Conservation (phyloP, 1,140 invertebrate species). For the Dendroctonus ponderosae region DNA sequence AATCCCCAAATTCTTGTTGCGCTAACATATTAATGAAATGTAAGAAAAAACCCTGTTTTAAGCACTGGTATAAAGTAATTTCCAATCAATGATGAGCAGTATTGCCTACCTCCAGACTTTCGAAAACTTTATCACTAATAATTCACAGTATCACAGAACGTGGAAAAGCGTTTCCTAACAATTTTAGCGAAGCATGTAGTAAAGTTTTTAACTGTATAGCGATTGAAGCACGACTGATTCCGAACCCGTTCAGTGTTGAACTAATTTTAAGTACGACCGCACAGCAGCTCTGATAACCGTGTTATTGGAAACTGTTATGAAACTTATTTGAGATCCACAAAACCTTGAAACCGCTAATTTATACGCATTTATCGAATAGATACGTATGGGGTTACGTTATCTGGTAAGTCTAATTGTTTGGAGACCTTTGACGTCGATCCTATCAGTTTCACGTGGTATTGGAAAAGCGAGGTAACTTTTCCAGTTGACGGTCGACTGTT, state of each 20-base stretch:
- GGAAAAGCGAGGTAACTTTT: not conserved
- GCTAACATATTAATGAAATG: too few relatives aligned
- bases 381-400: conserved; percentile 18
- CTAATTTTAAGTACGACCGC: conserved; percentile 23
- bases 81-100: too few relatives aligned
- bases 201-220: too few relatives aligned
- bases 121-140: too few relatives aligned
- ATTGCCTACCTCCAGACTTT: too few relatives aligned
- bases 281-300: conserved; percentile 20
- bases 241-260: conserved; percentile 20
- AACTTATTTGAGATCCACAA: conserved; percentile 25
- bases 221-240: conserved; percentile 6
- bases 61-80: too few relatives aligned
- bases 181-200: too few relatives aligned
- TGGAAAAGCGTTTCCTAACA: too few relatives aligned
- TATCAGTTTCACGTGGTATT: conserved; percentile 21
- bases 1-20: too few relatives aligned
- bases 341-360: conserved; percentile 26
- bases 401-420: conserved; percentile 11
- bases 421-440: conserved; percentile 12
- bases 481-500: too few relatives aligned
- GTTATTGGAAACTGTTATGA: conserved; percentile 24
- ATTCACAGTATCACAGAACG: too few relatives aligned
- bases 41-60: too few relatives aligned
- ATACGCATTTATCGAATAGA: conserved; percentile 16